Evolutionary conservation across 2,797 vertebrate species (phyloP).

Genomic region (Vireo griseus): DNA sequence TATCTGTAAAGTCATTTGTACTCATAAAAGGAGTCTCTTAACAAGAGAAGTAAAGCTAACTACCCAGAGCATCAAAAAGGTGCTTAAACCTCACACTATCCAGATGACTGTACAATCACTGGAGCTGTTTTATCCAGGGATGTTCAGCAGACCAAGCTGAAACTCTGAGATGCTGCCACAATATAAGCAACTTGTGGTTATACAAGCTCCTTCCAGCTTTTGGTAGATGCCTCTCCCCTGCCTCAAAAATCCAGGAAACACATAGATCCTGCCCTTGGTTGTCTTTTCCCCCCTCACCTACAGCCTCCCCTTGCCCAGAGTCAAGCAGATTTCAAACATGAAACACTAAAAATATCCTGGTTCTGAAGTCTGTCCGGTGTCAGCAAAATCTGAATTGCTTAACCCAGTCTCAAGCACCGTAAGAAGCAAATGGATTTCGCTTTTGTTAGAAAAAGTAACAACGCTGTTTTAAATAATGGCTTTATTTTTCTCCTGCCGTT

Average conservation of each 20-base stretch:
- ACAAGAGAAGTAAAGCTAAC: background rate
- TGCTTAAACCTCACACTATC: background rate
- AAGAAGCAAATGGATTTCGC: background rate
- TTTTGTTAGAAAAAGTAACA: conserved; percentile 14
- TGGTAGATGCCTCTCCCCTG: background rate
- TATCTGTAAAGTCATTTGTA: background rate
- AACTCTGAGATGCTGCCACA: background rate
- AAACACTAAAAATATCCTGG: background rate
- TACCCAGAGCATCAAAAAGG: background rate
- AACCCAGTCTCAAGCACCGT: background rate
- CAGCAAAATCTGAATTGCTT: background rate
- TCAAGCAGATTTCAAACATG: background rate
- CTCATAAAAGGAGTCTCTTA: background rate
- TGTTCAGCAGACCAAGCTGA: background rate
- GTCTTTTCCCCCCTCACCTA: background rate
- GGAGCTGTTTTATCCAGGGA: background rate
- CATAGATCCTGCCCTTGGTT: background rate
- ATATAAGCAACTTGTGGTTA: background rate
- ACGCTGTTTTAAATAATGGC: conserved; percentile 53
- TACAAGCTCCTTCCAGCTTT: background rate
- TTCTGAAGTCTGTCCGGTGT: background rate
- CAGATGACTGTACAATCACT: background rate
- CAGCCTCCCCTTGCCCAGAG: accelerated
- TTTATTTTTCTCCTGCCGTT: conserved; percentile 49
- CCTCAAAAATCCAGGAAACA: background rate